Evolutionary conservation across 2,113 vertebrate species (phyloP).

Genomic region (Pycnonotus jocosus): DNA sequence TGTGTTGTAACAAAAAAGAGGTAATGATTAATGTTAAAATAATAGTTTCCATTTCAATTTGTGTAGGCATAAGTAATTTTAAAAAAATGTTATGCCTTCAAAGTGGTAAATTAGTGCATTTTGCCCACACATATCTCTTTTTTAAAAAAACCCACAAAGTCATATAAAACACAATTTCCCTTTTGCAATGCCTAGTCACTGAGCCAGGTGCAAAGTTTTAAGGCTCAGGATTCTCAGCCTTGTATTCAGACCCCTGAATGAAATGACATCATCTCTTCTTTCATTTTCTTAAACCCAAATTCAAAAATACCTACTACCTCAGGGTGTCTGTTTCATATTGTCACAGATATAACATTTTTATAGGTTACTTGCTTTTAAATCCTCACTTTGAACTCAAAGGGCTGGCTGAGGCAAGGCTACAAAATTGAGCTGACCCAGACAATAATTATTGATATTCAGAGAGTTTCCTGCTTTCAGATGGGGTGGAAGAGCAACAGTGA

Average conservation of each 20-base stretch:
- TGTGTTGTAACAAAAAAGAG: not conserved
- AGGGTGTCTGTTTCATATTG: not conserved
- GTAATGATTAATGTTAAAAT: not conserved
- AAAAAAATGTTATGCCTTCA: not conserved
- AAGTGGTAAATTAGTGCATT: not conserved
- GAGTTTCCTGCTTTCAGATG: not conserved
- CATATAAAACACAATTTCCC: not conserved
- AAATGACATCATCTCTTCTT: not conserved
- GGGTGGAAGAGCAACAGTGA: not conserved
- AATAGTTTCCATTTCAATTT: conserved; percentile 36
- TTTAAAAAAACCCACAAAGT: not conserved
- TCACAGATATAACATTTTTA: not conserved
- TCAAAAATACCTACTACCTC: not conserved
- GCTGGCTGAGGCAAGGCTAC: not conserved
- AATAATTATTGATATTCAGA: not conserved
- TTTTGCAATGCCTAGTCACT: not conserved
- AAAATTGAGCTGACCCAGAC: not conserved
- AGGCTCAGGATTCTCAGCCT: not conserved
- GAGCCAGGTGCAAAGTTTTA: not conserved
- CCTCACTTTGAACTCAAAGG: not conserved
- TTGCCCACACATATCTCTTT: not conserved
- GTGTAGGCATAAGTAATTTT: not conserved
- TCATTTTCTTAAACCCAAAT: not conserved
- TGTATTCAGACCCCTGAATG: not conserved
- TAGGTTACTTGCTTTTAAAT: not conserved